Conservation (phyloP, 2,113 vertebrate genomes). For the Chitala chitala region DNA sequence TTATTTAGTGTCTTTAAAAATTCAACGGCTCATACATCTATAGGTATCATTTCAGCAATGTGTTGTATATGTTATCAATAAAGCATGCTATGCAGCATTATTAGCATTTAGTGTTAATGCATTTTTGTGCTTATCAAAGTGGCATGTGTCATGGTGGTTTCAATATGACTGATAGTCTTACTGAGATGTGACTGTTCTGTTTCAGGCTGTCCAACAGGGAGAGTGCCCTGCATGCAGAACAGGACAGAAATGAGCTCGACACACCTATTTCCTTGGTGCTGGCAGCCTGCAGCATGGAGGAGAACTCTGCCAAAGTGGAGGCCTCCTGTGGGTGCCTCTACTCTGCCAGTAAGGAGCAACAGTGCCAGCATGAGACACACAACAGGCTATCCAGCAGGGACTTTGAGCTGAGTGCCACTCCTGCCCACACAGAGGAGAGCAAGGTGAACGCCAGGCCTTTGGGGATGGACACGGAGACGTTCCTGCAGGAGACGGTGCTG, state of each 20-base stretch:
- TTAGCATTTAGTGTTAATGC: no score
- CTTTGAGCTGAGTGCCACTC: conserved; percentile 36
- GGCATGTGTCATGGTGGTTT: neutral
- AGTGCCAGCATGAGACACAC: conserved; percentile 20
- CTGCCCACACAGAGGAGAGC: conserved; percentile 38
- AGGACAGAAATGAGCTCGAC: conserved; percentile 18
- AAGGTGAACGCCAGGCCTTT: conserved; percentile 51
- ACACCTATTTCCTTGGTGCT: conserved; percentile 32
- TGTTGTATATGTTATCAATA: no score
- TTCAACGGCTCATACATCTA: neutral
- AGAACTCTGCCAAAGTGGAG: conserved; percentile 5
- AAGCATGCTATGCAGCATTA: no score
- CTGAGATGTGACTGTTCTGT: conserved; percentile 3
- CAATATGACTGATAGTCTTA: neutral
- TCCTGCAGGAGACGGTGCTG: conserved; percentile 34
- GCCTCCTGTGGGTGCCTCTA: conserved; percentile 44
- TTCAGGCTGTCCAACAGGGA: conserved; percentile 35
- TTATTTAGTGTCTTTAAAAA: no score
- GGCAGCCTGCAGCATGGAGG: conserved; percentile 22
- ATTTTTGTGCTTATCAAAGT: no score
- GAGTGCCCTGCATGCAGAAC: conserved; percentile 17
- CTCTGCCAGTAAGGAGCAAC: conserved; percentile 32
- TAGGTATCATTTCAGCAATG: no score
- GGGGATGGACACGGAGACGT: conserved; percentile 68
- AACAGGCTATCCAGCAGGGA: conserved; percentile 16